Percentiles rank a stretch among this genome's conserved stretches.
Evolutionary conservation across 2,797 vertebrate species (phyloP).

Genomic region (Enteromius mattozi): DNA sequence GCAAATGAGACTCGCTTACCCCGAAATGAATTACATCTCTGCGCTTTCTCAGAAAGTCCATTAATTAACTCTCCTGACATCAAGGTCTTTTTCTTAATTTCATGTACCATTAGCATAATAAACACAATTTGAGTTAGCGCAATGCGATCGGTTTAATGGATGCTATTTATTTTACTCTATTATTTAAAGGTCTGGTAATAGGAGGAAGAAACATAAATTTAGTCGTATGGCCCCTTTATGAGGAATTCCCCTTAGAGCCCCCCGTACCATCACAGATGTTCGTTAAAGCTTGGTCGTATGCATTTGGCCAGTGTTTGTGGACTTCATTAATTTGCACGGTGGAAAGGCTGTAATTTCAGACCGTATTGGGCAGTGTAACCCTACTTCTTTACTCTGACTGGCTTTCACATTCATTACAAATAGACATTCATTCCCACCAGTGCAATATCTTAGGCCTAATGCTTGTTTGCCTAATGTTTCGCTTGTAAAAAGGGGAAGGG

Average conservation of each 20-base stretch:
- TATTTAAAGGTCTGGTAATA: slow-evolving; percentile 97
- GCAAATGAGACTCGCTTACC: slow-evolving; percentile 99
- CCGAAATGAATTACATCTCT: slow-evolving; percentile 98
- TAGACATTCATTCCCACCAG: slow-evolving; percentile 60
- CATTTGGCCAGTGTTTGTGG: slow-evolving; percentile 78
- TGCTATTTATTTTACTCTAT: slow-evolving; percentile 99
- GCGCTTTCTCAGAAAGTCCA: slow-evolving; percentile 95
- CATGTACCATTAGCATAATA: slow-evolving; percentile 99
- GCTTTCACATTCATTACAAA: slow-evolving; percentile 76
- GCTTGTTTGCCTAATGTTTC: slow-evolving; percentile 57
- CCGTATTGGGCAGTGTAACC: slow-evolving; percentile 51
- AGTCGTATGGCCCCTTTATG: slow-evolving; percentile 87
- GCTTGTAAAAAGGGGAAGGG: slow-evolving; percentile 24
- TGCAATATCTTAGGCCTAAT: slow-evolving; percentile 66
- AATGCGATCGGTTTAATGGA: slow-evolving; percentile 98
- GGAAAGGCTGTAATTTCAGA: slow-evolving; percentile 80
- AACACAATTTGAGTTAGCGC: slow-evolving; percentile 99
- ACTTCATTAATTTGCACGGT: slow-evolving; percentile 78
- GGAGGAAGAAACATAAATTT: slow-evolving; percentile 90
- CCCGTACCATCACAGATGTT: slow-evolving; percentile 85
- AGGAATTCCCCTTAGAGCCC: slow-evolving; percentile 86
- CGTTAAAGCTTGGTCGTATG: slow-evolving; percentile 76
- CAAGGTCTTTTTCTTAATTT: slow-evolving; percentile 99
- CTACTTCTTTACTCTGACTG: slow-evolving; percentile 57
- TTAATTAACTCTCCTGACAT: slow-evolving; percentile 99